Base-by-base conservation (phyloP, 2,888 invertebrate species). In the Gisinianus flammeolus region DNA sequence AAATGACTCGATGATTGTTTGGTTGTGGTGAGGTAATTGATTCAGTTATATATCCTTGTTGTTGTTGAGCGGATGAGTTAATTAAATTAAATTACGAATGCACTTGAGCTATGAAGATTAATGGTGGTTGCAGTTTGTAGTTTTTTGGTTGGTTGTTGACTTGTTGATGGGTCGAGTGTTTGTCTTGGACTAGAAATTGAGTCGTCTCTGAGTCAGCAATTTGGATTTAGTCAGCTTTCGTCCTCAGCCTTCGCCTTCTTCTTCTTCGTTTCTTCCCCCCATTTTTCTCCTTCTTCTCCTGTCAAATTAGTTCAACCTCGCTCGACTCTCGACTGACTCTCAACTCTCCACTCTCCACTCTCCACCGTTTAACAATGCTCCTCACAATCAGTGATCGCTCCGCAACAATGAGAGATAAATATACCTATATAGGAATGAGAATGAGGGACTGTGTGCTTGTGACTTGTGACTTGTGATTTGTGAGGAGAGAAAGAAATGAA, bases 111-210 rank as follows among this genome's bases (percentile, higher is more conserved):
- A n/a, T n/a, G n/a, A n/a, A n/a, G n/a, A n/a, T n/a, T n/a, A n/a
- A n/a, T n/a, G n/a, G n/a, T n/a, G n/a, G n/a, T n/a, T n/a, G n/a
- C n/a, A n/a, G n/a, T n/a, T n/a, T n/a, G n/a, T 12, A 56, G 56
- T n/a, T n/a, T 22, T 56, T 12, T 56, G 56, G n/a, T 4, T 56
- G 19, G 4, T 16, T 66, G 28, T 66, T n/a, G 64, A 64, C 30
- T 19, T 66, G 26, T 66, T 66, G 66, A 66, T n/a, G 31, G 66
- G 66, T 30, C 5, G 30, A 30, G 30, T 19, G 30, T 26, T 19
- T 26, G 28, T 66, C 31, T 16, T 5, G 28, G 4, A 66, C 66
- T 66, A 30, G 66, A 66, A 66, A 66, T 31, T 66, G 31, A 66
- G 66, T 16, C 66, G 19, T 30, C 30, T 24, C 24, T 28, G 66